Evolutionary conservation across 2,888 invertebrate species (phyloP).

Genomic region (Gortyna flavago): DNA sequence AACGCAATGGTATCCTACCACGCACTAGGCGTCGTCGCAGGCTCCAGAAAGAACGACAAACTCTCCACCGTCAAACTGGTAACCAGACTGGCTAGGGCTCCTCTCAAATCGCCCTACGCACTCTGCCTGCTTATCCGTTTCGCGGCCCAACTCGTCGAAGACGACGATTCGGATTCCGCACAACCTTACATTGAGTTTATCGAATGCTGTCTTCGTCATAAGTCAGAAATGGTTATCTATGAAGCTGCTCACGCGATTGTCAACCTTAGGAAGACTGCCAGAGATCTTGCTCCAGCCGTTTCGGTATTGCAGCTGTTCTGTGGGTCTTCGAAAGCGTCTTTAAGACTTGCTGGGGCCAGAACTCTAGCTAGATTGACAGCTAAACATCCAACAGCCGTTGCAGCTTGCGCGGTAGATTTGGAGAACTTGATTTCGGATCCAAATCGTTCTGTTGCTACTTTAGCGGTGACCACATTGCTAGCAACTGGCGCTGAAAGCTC

Average conservation of each 20-base stretch:
- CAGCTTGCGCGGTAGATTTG: conserved; percentile 99
- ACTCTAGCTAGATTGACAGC: conserved; percentile 99
- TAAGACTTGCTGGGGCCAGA: conserved; percentile 99
- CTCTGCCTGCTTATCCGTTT: conserved; percentile 98
- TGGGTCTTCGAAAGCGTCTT: conserved; percentile 98
- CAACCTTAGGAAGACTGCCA: conserved; percentile 95
- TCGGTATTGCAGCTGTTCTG: conserved; percentile 99
- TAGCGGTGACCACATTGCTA: conserved; percentile 99
- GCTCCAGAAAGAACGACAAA: conserved; percentile 97
- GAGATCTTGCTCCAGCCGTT: conserved; percentile 98
- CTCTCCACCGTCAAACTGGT: conserved; percentile 99
- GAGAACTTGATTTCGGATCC: conserved; percentile 99
- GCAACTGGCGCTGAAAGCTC: conserved; percentile 99
- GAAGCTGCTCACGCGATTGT: conserved; percentile 99
- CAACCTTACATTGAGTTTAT: conserved; percentile 97
- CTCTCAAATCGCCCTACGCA: conserved; percentile 98
- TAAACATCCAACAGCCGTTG: conserved; percentile 98
- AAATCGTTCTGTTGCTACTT: conserved; percentile 98
- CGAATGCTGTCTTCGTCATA: conserved; percentile 98
- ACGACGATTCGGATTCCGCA: conserved; percentile 93
- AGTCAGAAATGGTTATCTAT: conserved; percentile 99
- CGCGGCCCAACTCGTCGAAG: conserved; percentile 97
- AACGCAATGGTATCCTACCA: conserved; percentile 99
- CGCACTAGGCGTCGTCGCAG: conserved; percentile 98
- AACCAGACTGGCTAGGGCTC: conserved; percentile 95